Percentiles rank a stretch among this genome's conserved stretches.
phyloP scores from a whole-genome alignment of 2,888 invertebrate genomes.

The Ochropleura plecta region DNA sequence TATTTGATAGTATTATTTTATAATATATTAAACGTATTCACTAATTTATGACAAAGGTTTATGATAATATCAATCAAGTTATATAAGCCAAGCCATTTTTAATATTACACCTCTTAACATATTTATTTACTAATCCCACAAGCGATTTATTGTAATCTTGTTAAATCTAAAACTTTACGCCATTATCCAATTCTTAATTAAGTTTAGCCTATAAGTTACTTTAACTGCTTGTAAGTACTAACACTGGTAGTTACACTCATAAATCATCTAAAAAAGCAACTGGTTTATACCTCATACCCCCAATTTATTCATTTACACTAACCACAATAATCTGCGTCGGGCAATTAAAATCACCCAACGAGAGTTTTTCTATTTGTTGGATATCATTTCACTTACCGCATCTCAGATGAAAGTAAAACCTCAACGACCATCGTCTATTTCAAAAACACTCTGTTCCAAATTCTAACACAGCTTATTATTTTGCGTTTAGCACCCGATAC shows the following conservation, averaged over 20 bases:
- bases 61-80: conserved; percentile 25
- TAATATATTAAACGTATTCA: neutral
- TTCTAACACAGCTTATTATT: conserved; percentile 53
- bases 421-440: conserved; percentile 5
- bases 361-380: neutral
- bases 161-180: conserved; percentile 23
- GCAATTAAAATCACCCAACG: conserved; percentile 16
- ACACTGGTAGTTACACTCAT: conserved; percentile 32
- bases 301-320: conserved; percentile 38
- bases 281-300: conserved; percentile 24
- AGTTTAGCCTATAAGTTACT: conserved; percentile 34
- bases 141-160: conserved; percentile 27
- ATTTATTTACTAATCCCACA: conserved; percentile 29
- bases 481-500: conserved; percentile 62
- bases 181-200: conserved; percentile 37
- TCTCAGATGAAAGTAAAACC: conserved; percentile 41
- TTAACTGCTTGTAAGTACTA: conserved; percentile 33
- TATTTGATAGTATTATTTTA: neutral
- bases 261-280: conserved; percentile 39
- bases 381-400: neutral
- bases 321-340: conserved; percentile 33
- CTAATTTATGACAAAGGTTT: conserved; percentile 24
- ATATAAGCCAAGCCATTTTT: conserved; percentile 6
- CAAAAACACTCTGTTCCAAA: conserved; percentile 27
- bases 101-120: conserved; percentile 25